Evolutionary conservation across 2,113 vertebrate genomes (phyloP).

Genomic region (Tretioscincus oriximinensis): DNA sequence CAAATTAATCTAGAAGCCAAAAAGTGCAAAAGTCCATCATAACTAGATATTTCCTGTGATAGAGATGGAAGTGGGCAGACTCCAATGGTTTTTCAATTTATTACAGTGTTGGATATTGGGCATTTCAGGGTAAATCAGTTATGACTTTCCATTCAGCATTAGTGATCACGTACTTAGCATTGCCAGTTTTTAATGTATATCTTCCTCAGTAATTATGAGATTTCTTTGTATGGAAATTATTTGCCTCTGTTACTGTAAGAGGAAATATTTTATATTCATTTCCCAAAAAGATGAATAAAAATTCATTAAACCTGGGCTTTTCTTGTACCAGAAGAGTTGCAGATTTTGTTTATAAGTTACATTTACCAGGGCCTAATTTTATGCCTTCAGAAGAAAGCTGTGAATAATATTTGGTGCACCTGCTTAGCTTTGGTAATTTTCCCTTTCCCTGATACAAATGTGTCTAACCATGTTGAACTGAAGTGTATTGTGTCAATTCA

Average conservation of each 20-base stretch:
- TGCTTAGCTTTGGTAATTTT: neutral
- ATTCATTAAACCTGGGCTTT: constrained; percentile 8
- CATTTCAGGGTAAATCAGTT: constrained; percentile 10
- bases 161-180: neutral
- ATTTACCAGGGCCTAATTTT: neutral
- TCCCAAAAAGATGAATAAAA: neutral
- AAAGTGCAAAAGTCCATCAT: neutral
- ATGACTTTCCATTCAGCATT: constrained; percentile 1
- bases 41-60: neutral
- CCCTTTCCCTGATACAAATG: neutral
- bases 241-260: constrained; percentile 16
- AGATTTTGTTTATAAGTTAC: neutral
- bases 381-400: neutral
- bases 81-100: neutral
- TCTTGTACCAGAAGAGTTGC: neutral
- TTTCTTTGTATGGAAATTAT: neutral
- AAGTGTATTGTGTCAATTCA: neutral
- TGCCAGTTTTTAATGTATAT: neutral
- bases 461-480: neutral
- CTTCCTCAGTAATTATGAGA: constrained; percentile 1
- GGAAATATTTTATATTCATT: constrained; percentile 16
- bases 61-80: neutral
- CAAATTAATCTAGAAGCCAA: neutral
- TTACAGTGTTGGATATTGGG: neutral
- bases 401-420: neutral